Evolutionary conservation across 2,113 vertebrate species (phyloP).

Genomic region (Scophthalmus maximus): DNA sequence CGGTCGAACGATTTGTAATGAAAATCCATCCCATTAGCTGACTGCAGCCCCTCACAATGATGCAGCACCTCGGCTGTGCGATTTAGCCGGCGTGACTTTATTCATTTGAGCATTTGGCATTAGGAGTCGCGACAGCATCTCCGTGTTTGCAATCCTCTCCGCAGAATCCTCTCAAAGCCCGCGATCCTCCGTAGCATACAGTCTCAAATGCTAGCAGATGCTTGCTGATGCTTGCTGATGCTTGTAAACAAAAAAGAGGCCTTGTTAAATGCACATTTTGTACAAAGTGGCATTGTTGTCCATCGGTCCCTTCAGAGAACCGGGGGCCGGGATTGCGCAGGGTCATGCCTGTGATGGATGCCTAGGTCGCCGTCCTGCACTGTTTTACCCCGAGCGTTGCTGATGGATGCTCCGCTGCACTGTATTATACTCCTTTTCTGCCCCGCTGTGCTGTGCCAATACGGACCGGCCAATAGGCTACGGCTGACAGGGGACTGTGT

Average conservation of each 20-base stretch:
- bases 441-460: conserved; percentile 67
- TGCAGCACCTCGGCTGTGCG: conserved; percentile 40
- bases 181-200: conserved; percentile 28
- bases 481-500: conserved; percentile 73
- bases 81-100: conserved; percentile 47
- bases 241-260: conserved; percentile 41
- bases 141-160: conserved; percentile 1
- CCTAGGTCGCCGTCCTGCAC: conserved; percentile 40
- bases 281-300: conserved; percentile 29
- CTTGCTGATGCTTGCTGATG: conserved; percentile 29
- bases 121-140: conserved; percentile 11
- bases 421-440: conserved; percentile 60
- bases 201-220: conserved; percentile 36
- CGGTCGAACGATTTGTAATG: conserved; percentile 42
- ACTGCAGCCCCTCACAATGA: conserved; percentile 37
- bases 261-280: conserved; percentile 29
- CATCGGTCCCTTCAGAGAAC: conserved; percentile 37
- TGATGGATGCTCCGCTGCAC: conserved; percentile 67
- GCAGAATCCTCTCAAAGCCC: conserved; percentile 15
- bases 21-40: conserved; percentile 57
- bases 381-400: conserved; percentile 57
- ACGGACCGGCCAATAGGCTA: conserved; percentile 65
- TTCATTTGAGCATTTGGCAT: conserved; percentile 40
- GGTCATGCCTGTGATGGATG: conserved; percentile 59
- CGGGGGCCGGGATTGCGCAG: neutral